These are phyloP conservation scores for Eilema sororculum DNA, from an alignment of 2,888 invertebrate species.

Conservation along the genomic window DNA sequence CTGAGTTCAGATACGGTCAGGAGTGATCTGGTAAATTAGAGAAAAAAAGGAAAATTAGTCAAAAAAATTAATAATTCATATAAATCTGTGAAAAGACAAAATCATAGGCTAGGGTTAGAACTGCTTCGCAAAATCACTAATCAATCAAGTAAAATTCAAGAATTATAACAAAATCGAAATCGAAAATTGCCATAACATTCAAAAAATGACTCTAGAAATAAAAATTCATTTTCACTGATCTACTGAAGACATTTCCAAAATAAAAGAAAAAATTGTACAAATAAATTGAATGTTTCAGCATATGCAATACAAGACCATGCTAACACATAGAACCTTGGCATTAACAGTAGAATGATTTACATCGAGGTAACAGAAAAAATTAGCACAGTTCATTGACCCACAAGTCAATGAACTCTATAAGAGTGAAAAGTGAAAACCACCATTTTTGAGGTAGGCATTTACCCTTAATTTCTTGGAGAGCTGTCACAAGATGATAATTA, in stretches of 20 bases:
- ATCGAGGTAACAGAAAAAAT: conserved; percentile 55
- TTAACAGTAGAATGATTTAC: conserved; percentile 64
- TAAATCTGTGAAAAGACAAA: background rate
- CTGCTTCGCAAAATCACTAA: no score
- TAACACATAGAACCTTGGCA: conserved; percentile 68
- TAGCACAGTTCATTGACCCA: conserved; percentile 63
- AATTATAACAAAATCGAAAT: background rate
- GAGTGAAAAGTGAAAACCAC: conserved; percentile 46
- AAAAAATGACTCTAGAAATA: no score
- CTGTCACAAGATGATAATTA: background rate
- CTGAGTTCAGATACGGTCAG: conserved; percentile 76
- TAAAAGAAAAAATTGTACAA: no score
- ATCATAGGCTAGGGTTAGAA: no score
- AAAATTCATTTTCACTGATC: no score
- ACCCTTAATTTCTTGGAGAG: background rate
- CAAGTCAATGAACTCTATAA: conserved; percentile 62
- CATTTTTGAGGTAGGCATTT: background rate
- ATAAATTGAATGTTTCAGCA: conserved; percentile 8
- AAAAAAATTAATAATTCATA: background rate
- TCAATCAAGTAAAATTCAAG: background rate
- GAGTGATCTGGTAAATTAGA: conserved; percentile 75
- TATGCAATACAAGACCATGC: conserved; percentile 25
- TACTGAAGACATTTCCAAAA: background rate
- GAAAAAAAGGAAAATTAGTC: background rate
- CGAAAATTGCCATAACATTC: background rate